Base-by-base conservation (phyloP, 2,113 vertebrate species). In the Gambusia holbrooki region DNA sequence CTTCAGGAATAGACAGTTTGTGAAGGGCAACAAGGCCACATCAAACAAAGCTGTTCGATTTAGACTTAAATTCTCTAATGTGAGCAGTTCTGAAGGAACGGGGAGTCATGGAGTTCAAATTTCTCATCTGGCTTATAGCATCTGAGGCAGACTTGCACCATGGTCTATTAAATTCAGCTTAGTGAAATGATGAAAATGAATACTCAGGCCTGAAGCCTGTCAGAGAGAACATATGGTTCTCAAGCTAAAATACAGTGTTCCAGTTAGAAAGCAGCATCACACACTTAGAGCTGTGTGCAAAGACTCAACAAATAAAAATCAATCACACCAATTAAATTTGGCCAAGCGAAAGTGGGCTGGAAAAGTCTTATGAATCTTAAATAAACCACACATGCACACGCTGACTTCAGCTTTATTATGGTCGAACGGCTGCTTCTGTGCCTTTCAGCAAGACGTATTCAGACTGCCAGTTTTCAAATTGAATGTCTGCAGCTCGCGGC, bases 101-200 rank as follows among this genome's bases (percentile, higher is more conserved):
- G 45, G 45, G 45, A 74, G 29, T 12, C 65, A 83, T 85, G 76
- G 80, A 72, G 66, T 73, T 37, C 58, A 63, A 76, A 87, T 90
- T 86, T 86, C 76, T 76, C 66, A 0, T 74, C 71, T 90, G 88
- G 88, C 81, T 88, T 84, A 88, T 77, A 67, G 74, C 60, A 69
- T 87, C 86, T 81, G 61, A 87, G 73, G 66, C 79, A 29, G 45
- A 68, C 69, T 74, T 72, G 72, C 81, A 71, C 69, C 82, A 81
- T n/a, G 77, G 80, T 80, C 88, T 79, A 89, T 90, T 89, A 89
- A 84, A 89, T 87, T 58, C 69, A 68, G 76, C 86, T 85, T 74
- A 79, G 81, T 67, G 80, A 86, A 88, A 89, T 84, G 84, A 88
- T 81, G 77, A 79, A 80, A 88, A 86, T 86, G 83, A 89, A 90